Evolutionary conservation across 1,140 invertebrate genomes (phyloP), one percentile per base, ranked within the genome.

Genomic region (Microplitis mediator): DNA sequence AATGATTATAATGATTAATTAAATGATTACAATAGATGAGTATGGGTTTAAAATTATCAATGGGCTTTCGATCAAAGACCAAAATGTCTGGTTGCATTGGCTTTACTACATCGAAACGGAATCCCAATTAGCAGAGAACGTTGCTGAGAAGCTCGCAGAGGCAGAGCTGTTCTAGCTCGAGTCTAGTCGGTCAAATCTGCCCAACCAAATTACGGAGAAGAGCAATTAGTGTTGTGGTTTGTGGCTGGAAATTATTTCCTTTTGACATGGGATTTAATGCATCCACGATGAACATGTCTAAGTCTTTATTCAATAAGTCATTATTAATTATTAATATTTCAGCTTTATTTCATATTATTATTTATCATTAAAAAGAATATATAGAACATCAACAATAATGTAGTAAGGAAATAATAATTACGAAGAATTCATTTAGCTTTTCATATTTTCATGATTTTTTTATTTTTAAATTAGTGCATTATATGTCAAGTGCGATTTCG

Each of bases 21-120:
- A 45, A 45, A 45, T 45, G 39, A 45, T 45, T 56, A 56, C 9
- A 23, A 23, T 35, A 51, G 35, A 14, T 71, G 8, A 32, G 32
- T n/a, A 45, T 14, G 4, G 32, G 69, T 2, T 23, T 23, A 66
- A 65, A 72, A 65, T 72, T 50, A 72, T 72, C 70, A 23, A 4
- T 16, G 39, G 63, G 31, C 11, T 67, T 31, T 14, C 63, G 52
- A 66, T 66, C 70, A 72, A 72, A 72, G 70, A 60, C 63, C 34
- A 56, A 45, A 45, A 45, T 50, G n/a, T 58, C 0, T 34, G 32
- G 13, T 9, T 39, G 36, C 5, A 8, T 5, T 39, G 36, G 36
- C 5, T 3, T 45, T 45, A 45, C 39, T 6, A 3, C 35, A 56
- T 71, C 52, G 54, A 45, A 34, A 60, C 35, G 70, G 70, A 66